Evolutionary conservation across 2,113 vertebrate genomes (phyloP), one percentile per base, ranked within the genome.

Genomic region (Sialia sialis): DNA sequence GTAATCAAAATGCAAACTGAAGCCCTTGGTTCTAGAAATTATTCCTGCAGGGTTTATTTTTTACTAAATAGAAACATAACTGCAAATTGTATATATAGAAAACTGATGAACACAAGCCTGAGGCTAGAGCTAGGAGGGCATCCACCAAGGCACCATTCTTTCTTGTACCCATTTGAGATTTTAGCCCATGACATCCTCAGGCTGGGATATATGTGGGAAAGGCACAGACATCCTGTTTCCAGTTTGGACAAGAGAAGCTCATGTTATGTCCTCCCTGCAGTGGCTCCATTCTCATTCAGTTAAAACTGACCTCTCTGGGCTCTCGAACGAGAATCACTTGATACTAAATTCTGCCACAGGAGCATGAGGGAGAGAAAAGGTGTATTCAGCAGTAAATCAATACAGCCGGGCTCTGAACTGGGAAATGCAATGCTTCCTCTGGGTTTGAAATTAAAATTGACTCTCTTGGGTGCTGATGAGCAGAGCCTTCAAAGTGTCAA

Each of bases 221-320:
- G 60, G 25, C 34, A 41, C 0, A 3, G 73, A 63, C 67, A 70
- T 78, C 30, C 41, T 29, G 6, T n/a, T 72, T 64, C 69, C 41
- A 44, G 30, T 75, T 41, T 62, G 6, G 30, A 48, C 7, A 4
- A 0, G 0, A 73, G 36, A 78, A 22, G 11, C 32, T 86, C 0
- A 0, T 46, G 36, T 41, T 58, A 6, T 13, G 26, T 27, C 34
- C 9, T 55, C 26, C 5, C 14, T 60, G 9, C 51, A 10, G 48
- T 23, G 32, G 23, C 16, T 84, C 7, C 34, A 10, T 86, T 59
- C 25, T 80, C 20, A 10, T 39, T 23, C 6, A 2, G 29, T 64
- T 89, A 84, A 70, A 84, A 34, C 22, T 1, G 8, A 70, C 27
- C 59, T 63, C 41, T 49, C 43, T 27, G 59, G n/a, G 56, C 10